Percentiles rank a stretch among this genome's conserved stretches.
Evolutionary conservation across 1,140 invertebrate species (phyloP).

Genomic region (Cydia strobilella): DNA sequence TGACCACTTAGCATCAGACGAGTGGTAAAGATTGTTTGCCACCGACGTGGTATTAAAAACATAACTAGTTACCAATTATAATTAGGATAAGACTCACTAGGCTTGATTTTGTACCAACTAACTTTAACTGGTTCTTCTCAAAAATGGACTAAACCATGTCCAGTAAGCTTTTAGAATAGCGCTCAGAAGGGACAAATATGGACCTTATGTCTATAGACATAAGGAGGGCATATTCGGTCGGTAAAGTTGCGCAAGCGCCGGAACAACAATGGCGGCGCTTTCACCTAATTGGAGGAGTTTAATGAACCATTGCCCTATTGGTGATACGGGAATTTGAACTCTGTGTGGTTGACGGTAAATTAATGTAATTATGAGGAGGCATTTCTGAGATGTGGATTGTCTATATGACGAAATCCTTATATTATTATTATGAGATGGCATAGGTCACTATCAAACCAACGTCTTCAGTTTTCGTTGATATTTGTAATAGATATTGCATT

Average conservation of each 20-base stretch:
- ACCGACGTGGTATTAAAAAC: no score
- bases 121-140: no score
- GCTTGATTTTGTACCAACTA: no score
- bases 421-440: not conserved
- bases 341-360: not conserved
- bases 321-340: not conserved
- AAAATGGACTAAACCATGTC: slow-evolving; percentile 7
- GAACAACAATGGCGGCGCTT: slow-evolving; percentile 33
- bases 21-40: no score
- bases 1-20: no score
- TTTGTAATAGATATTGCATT: no score
- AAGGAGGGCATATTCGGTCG: not conserved
- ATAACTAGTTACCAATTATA: no score
- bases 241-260: slow-evolving; percentile 5
- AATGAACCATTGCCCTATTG: slow-evolving; percentile 6
- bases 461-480: no score
- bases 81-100: no score
- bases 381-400: not conserved
- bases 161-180: not conserved
- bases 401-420: not conserved
- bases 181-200: not conserved
- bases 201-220: not conserved
- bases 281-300: slow-evolving; percentile 30
- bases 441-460: not conserved
- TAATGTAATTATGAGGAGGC: not conserved